These are phyloP conservation scores for human DNA, from an alignment of 2,113 vertebrate species.

Conservation along the genomic window DNA sequence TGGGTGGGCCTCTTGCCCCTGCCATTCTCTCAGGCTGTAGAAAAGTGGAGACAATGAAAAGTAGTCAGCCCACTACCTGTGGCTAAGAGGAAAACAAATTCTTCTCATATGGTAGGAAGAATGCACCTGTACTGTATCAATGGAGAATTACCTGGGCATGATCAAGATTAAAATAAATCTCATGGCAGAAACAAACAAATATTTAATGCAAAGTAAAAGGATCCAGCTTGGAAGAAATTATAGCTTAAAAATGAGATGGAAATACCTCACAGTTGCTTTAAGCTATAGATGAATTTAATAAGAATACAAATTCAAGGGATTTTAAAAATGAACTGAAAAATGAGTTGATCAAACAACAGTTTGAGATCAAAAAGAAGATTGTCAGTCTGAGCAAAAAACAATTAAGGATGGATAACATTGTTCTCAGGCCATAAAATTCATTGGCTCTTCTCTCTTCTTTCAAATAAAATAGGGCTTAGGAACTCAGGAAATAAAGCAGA, in stretches of 20 bases:
- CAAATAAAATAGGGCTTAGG: background rate
- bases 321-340: background rate
- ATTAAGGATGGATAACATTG: background rate
- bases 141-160: background rate
- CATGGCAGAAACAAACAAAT: background rate
- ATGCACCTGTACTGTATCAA: background rate
- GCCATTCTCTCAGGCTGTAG: background rate
- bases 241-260: background rate
- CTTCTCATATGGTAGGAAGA: background rate
- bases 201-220: conserved; percentile 16
- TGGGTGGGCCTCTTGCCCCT: background rate
- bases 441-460: background rate
- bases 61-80: background rate
- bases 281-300: background rate
- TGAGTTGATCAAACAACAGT: background rate
- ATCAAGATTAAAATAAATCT: background rate
- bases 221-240: background rate
- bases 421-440: background rate
- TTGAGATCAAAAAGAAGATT: conserved; percentile 16
- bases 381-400: background rate
- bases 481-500: conserved; percentile 1
- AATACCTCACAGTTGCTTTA: background rate
- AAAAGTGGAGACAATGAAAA: background rate
- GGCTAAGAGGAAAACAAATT: background rate
- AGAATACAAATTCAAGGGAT: background rate